Percentiles rank a stretch among this genome's conserved stretches.
Conservation (phyloP, 2,797 vertebrate species). For the Gallinago solitaria region DNA sequence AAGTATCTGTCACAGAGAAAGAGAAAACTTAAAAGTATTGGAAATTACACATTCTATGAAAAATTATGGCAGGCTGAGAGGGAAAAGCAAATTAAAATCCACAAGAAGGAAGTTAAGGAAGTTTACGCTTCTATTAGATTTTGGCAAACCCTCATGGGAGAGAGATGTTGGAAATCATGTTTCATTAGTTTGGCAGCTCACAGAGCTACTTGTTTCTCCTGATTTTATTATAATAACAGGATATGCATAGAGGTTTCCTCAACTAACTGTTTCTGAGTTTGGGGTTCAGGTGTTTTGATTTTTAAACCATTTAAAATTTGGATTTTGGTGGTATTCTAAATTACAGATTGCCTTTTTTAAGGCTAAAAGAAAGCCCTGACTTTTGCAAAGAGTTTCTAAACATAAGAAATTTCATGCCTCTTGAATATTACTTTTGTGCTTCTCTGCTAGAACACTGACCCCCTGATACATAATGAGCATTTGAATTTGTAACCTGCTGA, state of each 20-base stretch:
- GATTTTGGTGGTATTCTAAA: neutral
- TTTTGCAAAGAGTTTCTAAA: conserved; percentile 40
- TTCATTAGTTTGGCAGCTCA: conserved; percentile 37
- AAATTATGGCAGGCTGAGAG: neutral
- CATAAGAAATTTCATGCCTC: conserved; percentile 28
- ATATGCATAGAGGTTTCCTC: neutral
- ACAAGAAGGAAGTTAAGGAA: conserved; percentile 40
- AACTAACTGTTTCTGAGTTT: neutral
- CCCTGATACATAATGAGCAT: conserved; percentile 55
- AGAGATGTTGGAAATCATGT: conserved; percentile 14
- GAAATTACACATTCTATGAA: neutral
- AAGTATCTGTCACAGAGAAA: neutral
- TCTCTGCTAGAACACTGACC: conserved; percentile 46
- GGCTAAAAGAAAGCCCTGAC: neutral
- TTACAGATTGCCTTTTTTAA: neutral
- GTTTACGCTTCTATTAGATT: conserved; percentile 8
- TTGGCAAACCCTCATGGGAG: conserved; percentile 29
- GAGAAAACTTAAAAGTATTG: conserved; percentile 16
- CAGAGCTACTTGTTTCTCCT: conserved; percentile 29
- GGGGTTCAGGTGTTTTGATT: neutral
- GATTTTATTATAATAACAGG: conserved; percentile 33
- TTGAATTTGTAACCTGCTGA: conserved; percentile 62
- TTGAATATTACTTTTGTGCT: conserved; percentile 45
- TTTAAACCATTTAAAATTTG: neutral
- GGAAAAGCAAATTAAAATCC: conserved; percentile 48